Evolutionary conservation across 2,888 invertebrate species (phyloP), one percentile per base, ranked within the genome.

Genomic region (Drosophila melanosoma): DNA sequence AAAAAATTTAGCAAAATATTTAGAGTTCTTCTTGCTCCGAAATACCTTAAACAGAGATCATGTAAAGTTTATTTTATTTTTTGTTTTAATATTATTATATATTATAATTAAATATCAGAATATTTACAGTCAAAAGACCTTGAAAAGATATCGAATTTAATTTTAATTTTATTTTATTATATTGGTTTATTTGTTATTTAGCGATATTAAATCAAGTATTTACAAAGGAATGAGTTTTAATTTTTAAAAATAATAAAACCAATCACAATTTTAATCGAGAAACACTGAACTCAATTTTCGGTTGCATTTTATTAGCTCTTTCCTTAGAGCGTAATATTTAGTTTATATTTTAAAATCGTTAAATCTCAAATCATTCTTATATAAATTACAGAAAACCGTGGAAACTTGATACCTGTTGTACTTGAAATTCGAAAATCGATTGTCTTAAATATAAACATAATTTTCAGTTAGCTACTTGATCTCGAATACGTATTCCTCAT

Each of bases 311-410:
- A 5, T 29, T 29, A 6, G 29, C 6, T 45, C 7, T 45, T 20
- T 23, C 7, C 3, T 12, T 42, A 35, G 5, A 5, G 35, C 2
- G 35, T 12, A 11, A 12, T 12, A 35, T 35, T 35, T 35, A 12
- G 12, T 12, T 20, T 12, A 20, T 12, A 20, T 12, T 20, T 42
- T 6, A 12, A 20, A 7, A 45, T 15, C 20, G 23, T 15, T 3
- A 8, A 3, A 23, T 23, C 23, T 8, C 8, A 23, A 45, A 15
- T 23, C 15, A 15, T 15, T 2, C 2, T 2, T 15, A 7, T 8
- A 8, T 23, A 23, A 8, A 15, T 45, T 23, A 45, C 15, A 4
- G 0, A 8, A 23, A 23, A 15, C 15, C 0, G 0, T 23, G 23
- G 45, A 45, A 45, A 45, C 8, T 23, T 15, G 45, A 45, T 45